A percentile compares a stretch with the other conserved stretches of the same genome.
These are phyloP conservation scores for Podargus strigoides DNA, from an alignment of 2,797 vertebrate genomes.

Conservation along the genomic window DNA sequence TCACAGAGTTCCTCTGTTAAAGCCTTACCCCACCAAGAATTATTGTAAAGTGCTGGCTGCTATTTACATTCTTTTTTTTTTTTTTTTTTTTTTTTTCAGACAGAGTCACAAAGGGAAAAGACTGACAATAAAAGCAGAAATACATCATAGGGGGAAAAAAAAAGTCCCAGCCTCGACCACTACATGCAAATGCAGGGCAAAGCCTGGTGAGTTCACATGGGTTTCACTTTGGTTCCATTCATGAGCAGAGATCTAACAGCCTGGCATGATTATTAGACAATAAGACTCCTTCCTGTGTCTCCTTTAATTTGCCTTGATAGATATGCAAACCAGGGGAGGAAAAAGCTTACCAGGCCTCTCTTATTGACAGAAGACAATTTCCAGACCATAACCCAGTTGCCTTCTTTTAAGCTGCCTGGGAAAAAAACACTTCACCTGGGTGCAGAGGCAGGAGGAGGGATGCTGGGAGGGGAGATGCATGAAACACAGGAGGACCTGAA, in stretches of 20 bases:
- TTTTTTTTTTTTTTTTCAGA: not conserved
- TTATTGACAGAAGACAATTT: conserved; percentile 41
- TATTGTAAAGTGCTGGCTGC: not conserved
- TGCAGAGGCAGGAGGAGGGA: not conserved
- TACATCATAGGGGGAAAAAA: not conserved
- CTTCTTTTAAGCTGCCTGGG: not conserved
- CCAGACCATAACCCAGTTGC: not conserved
- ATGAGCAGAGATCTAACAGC: not conserved
- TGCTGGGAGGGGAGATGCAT: not conserved
- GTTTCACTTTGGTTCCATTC: not conserved
- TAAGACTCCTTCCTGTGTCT: conserved; percentile 14
- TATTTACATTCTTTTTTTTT: not conserved
- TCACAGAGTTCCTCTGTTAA: not conserved
- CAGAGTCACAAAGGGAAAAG: not conserved
- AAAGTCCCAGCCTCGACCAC: not conserved
- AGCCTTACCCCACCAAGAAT: not conserved
- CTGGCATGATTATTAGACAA: conserved; percentile 22
- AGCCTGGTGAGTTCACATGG: not conserved
- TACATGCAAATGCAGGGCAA: not conserved
- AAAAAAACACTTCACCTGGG: not conserved
- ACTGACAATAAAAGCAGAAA: not conserved
- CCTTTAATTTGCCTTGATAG: conserved; percentile 53
- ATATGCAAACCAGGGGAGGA: conserved; percentile 27
- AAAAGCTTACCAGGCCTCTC: conserved; percentile 28
- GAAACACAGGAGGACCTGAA: not conserved